Conservation (phyloP, 2,113 vertebrate species). For the Boleophthalmus pectinirostris region DNA sequence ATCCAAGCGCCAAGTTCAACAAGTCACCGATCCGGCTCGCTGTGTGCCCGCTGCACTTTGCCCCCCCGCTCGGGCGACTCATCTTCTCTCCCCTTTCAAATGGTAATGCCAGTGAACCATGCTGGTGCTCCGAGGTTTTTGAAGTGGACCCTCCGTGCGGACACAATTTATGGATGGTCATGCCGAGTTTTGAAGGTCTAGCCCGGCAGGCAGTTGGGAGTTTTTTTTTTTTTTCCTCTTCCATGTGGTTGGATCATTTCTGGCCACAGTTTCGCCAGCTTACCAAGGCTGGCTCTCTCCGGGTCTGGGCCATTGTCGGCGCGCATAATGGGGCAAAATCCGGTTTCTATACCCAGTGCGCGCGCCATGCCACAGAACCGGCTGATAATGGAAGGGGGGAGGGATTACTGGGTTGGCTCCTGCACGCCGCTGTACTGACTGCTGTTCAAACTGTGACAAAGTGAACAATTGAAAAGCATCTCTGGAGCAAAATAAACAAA, state of each 20-base stretch:
- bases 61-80: constrained; percentile 17
- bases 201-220: constrained; percentile 28
- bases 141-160: constrained; percentile 43
- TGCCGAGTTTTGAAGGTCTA: constrained; percentile 56
- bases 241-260: constrained; percentile 52
- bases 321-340: constrained; percentile 50
- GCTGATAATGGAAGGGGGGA: constrained; percentile 7
- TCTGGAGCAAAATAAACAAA: constrained; percentile 39
- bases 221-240: constrained; percentile 17
- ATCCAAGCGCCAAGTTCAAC: constrained; percentile 67
- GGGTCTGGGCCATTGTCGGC: constrained; percentile 46
- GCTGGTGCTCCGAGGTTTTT: constrained; percentile 42
- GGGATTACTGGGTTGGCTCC: constrained; percentile 3
- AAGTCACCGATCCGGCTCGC: constrained; percentile 51
- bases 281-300: constrained; percentile 16
- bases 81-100: constrained; percentile 60
- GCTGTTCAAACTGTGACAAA: constrained; percentile 26
- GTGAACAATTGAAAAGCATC: constrained; percentile 17
- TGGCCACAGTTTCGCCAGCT: constrained; percentile 37
- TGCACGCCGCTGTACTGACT: not conserved
- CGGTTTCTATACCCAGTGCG: constrained; percentile 20
- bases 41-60: constrained; percentile 18
- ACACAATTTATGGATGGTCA: constrained; percentile 61
- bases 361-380: constrained; percentile 7
- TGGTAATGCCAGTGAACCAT: constrained; percentile 61